phyloP scores from a whole-genome alignment of 2,888 invertebrate genomes.

The Laspeyria flexula region DNA sequence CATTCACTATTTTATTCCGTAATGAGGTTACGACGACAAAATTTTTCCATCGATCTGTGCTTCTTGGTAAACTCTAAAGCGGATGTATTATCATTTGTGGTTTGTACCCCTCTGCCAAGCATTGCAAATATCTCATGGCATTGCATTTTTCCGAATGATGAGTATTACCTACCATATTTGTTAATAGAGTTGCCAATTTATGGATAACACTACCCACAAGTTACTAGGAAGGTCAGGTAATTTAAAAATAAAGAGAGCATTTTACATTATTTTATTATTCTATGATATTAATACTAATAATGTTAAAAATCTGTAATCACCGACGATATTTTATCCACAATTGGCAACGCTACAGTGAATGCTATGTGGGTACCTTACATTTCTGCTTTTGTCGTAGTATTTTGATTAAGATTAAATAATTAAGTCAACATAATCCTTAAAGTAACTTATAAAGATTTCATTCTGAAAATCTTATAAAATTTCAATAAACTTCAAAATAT shows the following conservation, averaged over 20 bases:
- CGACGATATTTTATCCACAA: slow-evolving; percentile 37
- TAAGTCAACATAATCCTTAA: neutral
- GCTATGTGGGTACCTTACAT: slow-evolving; percentile 58
- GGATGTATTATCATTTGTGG: slow-evolving; percentile 80
- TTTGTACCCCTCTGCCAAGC: slow-evolving; percentile 77
- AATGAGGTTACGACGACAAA: slow-evolving; percentile 51
- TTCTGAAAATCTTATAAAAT: neutral
- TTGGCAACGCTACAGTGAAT: slow-evolving; percentile 64
- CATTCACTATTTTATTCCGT: slow-evolving; percentile 63
- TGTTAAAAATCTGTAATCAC: too few species aligned
- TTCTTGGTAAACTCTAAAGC: slow-evolving; percentile 86
- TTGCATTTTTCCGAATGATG: slow-evolving; percentile 70
- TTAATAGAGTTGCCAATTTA: slow-evolving; percentile 53
- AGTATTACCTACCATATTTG: slow-evolving; percentile 52
- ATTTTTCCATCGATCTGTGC: slow-evolving; percentile 75
- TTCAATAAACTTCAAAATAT: neutral
- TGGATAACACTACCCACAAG: slow-evolving; percentile 20
- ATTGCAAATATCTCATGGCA: slow-evolving; percentile 73
- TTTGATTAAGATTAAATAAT: slow-evolving; percentile 29
- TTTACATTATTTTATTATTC: too few species aligned
- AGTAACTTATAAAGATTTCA: neutral
- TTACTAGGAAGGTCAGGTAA: neutral
- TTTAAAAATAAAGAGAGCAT: too few species aligned
- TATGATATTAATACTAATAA: too few species aligned
- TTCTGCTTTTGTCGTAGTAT: slow-evolving; percentile 75